Base-by-base conservation (phyloP, 2,113 vertebrate species). In the Euleptes europaea region DNA sequence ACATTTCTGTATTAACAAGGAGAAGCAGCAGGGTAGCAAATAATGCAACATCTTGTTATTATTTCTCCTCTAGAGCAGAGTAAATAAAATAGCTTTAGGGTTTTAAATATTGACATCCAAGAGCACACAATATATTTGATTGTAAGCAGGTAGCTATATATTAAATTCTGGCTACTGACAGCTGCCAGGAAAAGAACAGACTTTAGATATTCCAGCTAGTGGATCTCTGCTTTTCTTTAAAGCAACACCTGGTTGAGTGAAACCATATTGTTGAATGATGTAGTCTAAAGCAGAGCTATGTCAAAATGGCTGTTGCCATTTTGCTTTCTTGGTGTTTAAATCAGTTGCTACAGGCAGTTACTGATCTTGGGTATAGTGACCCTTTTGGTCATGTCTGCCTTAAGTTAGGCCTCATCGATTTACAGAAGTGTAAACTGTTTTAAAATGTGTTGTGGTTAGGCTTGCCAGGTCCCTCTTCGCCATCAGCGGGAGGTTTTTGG, bases 31-130 rank as follows among this genome's bases (percentile, higher is more conserved):
- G 86, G 85, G 35, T 67, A 76, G 57, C 74, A 33, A 91, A 84
- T 67, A 78, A 80, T 65, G 71, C 10, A 90, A 87, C 57, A 1
- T 54, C 74, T 84, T 60, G 42, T 67, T 76, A 38, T 88, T 75
- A 65, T 91, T 91, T 60, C 76, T 92, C 78, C 82, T 86, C 65
- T 77, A 15, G 40, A 86, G 85, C 80, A 57, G 26, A 65, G 67
- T 70, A 88, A 90, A 86, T 93, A 91, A 91, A 89, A 79, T 44
- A 90, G 21, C 4, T 40, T 80, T 42, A 80, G 60, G 65, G 79
- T 79, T 88, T n/a, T 67, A 83, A 70, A 76, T 78, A 87, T 90
- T 84, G 69, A 87, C 90, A 85, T 91, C 67, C 63, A 86, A 69
- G 35, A 44, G 14, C 31, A 63, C 60, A 87, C 86, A 90, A 12